These are phyloP conservation scores for Epinotia bilunana DNA, from an alignment of 2,888 invertebrate genomes.

Conservation along the genomic window DNA sequence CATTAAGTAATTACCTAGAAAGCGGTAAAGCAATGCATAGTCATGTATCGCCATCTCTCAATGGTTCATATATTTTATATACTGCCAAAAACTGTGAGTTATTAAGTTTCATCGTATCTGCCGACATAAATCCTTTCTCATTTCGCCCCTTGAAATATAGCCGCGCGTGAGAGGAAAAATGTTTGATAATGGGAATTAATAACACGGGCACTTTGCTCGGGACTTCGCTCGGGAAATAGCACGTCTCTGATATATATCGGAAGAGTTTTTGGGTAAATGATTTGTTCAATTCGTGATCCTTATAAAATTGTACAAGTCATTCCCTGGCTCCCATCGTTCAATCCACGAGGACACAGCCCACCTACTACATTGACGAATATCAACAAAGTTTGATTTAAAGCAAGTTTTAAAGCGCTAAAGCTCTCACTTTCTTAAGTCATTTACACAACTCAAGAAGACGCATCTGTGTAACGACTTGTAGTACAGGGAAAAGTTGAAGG, in stretches of 20 bases:
- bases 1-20: not conserved
- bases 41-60: conserved; percentile 16
- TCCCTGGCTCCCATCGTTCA: not conserved
- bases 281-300: conserved; percentile 15
- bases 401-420: too few species aligned
- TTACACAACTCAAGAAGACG: too few species aligned
- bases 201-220: conserved; percentile 29
- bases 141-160: conserved; percentile 39
- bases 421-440: too few species aligned
- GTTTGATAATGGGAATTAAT: conserved; percentile 45
- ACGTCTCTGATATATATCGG: conserved; percentile 30
- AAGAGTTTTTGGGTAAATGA: conserved; percentile 18
- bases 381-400: too few species aligned
- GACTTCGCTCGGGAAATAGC: conserved; percentile 18
- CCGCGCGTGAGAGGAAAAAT: conserved; percentile 42
- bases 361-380: too few species aligned
- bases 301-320: not conserved
- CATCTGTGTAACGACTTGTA: too few species aligned
- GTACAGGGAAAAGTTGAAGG: too few species aligned
- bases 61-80: conserved; percentile 14
- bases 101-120: conserved; percentile 41
- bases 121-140: conserved; percentile 43
- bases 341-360: too few species aligned
- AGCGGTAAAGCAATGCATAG: not conserved
- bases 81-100: conserved; percentile 37